Evolutionary conservation across 2,888 invertebrate genomes (phyloP).

Genomic region (Galeopsomyia nigrocyanea): DNA sequence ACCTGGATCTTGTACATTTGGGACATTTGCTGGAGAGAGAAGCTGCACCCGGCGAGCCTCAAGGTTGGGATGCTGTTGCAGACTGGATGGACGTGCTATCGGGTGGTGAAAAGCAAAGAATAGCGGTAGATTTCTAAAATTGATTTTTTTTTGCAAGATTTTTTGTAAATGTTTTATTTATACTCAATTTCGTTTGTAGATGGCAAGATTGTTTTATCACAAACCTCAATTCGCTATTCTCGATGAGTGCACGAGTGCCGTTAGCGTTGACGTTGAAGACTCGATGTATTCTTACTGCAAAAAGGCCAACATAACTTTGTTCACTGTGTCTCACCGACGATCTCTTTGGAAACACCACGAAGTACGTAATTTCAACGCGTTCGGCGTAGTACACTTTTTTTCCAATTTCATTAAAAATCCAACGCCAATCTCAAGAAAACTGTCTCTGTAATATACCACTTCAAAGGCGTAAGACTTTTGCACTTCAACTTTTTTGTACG

Average conservation of each 20-base stretch:
- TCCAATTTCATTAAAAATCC: not conserved
- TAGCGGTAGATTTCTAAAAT: conserved; percentile 77
- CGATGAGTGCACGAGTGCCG: conserved; percentile 99
- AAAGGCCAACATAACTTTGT: conserved; percentile 87
- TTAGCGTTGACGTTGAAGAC: conserved; percentile 98
- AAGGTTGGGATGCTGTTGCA: conserved; percentile 90
- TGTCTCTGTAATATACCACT: no score
- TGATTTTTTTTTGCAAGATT: conserved; percentile 4
- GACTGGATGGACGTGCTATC: conserved; percentile 99
- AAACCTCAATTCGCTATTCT: conserved; percentile 98
- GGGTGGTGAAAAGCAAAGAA: conserved; percentile 98
- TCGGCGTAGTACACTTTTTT: not conserved
- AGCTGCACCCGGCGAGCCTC: conserved; percentile 71
- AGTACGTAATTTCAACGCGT: conserved; percentile 63
- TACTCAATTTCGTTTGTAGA: conserved; percentile 69
- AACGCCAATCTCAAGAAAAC: not conserved
- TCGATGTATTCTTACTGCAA: conserved; percentile 96
- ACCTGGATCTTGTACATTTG: conserved; percentile 87
- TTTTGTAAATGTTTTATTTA: conserved; percentile 4
- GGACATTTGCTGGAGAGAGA: conserved; percentile 87
- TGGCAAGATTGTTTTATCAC: conserved; percentile 98
- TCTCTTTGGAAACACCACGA: conserved; percentile 98
- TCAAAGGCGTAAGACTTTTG: no score
- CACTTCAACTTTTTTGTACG: no score
- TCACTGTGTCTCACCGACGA: conserved; percentile 97